Evolutionary conservation across 2,113 vertebrate genomes (phyloP), one percentile per base, ranked within the genome.

Genomic region (Xiphophorus maculatus): DNA sequence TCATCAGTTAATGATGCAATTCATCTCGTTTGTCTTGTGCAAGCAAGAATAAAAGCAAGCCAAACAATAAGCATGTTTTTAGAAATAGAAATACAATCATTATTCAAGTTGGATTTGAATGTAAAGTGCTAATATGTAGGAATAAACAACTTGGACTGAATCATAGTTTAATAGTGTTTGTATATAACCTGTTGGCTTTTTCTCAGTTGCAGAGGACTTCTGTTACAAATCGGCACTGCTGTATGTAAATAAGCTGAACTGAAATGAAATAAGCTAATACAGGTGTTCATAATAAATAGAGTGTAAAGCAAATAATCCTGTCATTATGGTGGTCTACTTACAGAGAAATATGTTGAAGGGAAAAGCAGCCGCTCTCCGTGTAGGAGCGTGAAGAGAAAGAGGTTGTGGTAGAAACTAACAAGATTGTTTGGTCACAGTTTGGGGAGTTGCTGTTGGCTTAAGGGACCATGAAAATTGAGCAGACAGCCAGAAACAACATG

Each of bases 371-470:
- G 27, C 32, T 79, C 69, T 73, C 13, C 70, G 32, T 80, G 44
- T 48, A 48, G 15, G 13, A 48, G 44, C 44, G 44, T 15, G 44
- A 48, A 48, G 14, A 48, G 69, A 81, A 80, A 80, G 37, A 37
- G 9, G 75, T 71, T 87, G 48, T 63, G 29, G 48, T 66, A 54
- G 72, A 87, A 77, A 76, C 83, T 84, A 87, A 90, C 79, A 81
- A 44, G 87, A 89, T 90, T 86, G 85, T 88, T 90, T 89, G 82
- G 89, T 89, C 89, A 90, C 89, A 87, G 81, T 77, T 30, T 65
- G 63, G 22, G 73, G 25, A 83, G 74, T 67, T 85, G 87, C 76
- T 87, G 81, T 84, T 63, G 76, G 64, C 28, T 75, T 71, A 73
- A 73, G 37, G 63, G 30, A 74, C 77, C 79, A 71, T 87, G 83